Conservation (phyloP, 2,113 vertebrate genomes). For the Aplodontia rufa region DNA sequence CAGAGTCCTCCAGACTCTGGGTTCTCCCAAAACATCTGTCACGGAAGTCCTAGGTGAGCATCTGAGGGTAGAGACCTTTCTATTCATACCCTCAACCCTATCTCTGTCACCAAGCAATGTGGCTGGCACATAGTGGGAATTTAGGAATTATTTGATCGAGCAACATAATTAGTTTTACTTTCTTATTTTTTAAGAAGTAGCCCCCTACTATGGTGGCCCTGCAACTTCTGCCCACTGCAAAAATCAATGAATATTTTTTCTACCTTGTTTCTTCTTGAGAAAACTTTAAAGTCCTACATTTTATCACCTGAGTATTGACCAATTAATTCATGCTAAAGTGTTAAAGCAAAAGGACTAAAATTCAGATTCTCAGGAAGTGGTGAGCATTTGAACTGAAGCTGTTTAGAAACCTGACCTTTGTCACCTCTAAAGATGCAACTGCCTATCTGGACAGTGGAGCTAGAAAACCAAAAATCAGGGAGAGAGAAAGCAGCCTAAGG, state of each 20-base stretch:
- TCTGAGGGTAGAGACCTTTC: background rate
- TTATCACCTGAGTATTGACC: background rate
- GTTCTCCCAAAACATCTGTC: background rate
- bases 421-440: background rate
- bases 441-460: background rate
- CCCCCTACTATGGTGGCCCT: background rate
- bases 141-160: constrained; percentile 15
- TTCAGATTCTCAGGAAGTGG: background rate
- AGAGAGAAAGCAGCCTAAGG: background rate
- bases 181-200: background rate
- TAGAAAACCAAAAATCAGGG: background rate
- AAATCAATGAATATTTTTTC: background rate
- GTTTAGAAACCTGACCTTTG: constrained; percentile 23
- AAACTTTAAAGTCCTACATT: background rate
- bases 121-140: background rate
- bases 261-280: background rate
- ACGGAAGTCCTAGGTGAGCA: background rate
- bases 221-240: background rate
- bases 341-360: constrained; percentile 9
- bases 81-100: too few relatives aligned
- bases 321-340: constrained; percentile 12
- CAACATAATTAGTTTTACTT: background rate
- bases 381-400: background rate
- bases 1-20: background rate
- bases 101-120: background rate